Evolutionary conservation across 2,888 invertebrate genomes (phyloP).

Genomic region (Miltochrista miniata): DNA sequence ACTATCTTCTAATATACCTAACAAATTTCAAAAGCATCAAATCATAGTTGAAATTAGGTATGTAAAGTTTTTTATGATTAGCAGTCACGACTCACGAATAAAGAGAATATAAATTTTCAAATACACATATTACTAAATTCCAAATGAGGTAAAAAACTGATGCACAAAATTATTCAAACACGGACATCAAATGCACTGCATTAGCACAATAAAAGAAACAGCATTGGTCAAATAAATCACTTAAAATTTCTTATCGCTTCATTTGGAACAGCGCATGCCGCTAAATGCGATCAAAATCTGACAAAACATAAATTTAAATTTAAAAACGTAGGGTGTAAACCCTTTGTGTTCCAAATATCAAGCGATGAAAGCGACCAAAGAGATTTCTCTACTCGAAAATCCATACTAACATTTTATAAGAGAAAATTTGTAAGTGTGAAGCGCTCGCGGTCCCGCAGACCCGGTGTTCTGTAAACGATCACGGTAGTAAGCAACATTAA

Average conservation of each 20-base stretch:
- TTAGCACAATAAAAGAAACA: conserved; percentile 44
- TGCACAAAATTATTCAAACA: conserved; percentile 43
- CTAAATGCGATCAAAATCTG: conserved; percentile 81
- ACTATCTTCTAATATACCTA: no score
- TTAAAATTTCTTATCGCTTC: conserved; percentile 66
- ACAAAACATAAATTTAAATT: conserved; percentile 83
- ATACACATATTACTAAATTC: neutral
- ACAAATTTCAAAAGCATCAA: no score
- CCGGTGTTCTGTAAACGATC: no score
- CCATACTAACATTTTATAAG: no score
- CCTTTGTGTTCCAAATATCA: conserved; percentile 60
- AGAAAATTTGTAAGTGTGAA: no score
- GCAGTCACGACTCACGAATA: no score
- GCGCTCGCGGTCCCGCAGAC: no score
- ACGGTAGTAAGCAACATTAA: no score
- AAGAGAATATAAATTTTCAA: no score
- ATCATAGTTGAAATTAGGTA: no score
- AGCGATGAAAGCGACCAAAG: conserved; percentile 42
- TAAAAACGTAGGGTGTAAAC: conserved; percentile 67
- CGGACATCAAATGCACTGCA: neutral
- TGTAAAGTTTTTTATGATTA: no score
- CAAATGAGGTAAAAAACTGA: no score
- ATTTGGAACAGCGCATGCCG: conserved; percentile 67
- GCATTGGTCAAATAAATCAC: conserved; percentile 70
- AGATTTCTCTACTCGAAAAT: conserved; percentile 12